Base-by-base conservation (phyloP, 2,797 vertebrate genomes). In the Lepilemur septentrionalis region DNA sequence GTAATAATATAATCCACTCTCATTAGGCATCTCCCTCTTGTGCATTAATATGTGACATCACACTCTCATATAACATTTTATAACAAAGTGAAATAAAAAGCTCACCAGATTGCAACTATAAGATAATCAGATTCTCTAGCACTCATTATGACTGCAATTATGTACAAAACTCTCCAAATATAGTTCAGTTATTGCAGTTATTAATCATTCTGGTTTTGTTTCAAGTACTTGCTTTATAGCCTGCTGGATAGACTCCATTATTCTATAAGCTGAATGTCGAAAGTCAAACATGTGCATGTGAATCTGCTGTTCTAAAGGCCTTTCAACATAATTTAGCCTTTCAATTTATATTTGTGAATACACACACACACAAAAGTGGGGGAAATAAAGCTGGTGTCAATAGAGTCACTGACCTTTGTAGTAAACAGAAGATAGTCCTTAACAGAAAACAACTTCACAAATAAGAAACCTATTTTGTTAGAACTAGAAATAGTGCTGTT, bases 151-250 rank as follows among this genome's bases (percentile, higher is more conserved):
- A 94, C 83, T 97, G 72, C 87, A 98, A 97, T 91, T 97, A 95
- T 61, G 59, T 91, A 97, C 85, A 97, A 98, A 98, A 97, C 89
- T 96, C 97, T 96, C 96, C 90, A 94, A 98, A 97, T 87, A 97
- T 79, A 94, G 91, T 90, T 89, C 95, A 83, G 88, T 97, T 98
- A 98, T 81, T 97, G 96, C 9, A 22, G 91, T 97, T 97, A 98
- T 98, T 98, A 98, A 98, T 98, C 97, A 98, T 96, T 95, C 82
- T 95, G 89, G 95, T 97, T 98, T 98, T 96, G 93, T 98, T 98
- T 98, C 95, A 97, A 96, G 81, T 79, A 94, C 23, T 84, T 92
- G 93, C 91, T 98, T 97, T 97, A 95, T 72, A 97, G 94, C 61
- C 79, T 96, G 88, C 90, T 97, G 86, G 70, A 96, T 32, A 96